phyloP scores from a whole-genome alignment of 2,888 invertebrate species.

The Tetranychus piercei region DNA sequence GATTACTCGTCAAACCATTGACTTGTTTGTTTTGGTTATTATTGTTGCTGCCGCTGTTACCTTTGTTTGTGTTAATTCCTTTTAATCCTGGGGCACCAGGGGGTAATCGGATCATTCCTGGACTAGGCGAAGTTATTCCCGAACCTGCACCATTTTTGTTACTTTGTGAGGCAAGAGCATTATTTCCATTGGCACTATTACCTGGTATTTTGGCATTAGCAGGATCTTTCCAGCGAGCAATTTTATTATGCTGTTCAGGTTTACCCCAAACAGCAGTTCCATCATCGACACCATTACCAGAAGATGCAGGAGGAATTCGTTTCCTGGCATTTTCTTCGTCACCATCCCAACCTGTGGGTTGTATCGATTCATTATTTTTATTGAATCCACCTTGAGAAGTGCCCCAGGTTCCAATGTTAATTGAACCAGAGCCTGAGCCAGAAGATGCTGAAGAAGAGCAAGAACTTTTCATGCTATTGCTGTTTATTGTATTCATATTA shows the following conservation, averaged over 20 bases:
- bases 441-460: constrained; percentile 24
- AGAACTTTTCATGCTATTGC: constrained; percentile 20
- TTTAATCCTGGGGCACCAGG: constrained; percentile 20
- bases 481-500: constrained; percentile 2
- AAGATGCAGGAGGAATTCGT: background rate
- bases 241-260: constrained; percentile 34
- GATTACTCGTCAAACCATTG: background rate
- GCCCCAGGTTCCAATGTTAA: constrained; percentile 15
- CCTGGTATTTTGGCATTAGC: constrained; percentile 28
- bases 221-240: constrained; percentile 45
- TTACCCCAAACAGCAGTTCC: constrained; percentile 74
- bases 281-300: constrained; percentile 42
- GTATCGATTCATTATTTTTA: constrained; percentile 16
- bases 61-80: constrained; percentile 19
- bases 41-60: background rate
- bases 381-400: constrained; percentile 13
- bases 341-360: constrained; percentile 59
- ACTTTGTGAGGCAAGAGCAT: constrained; percentile 10
- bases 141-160: background rate
- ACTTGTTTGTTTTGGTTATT: background rate
- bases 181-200: constrained; percentile 30
- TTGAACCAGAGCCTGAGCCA: background rate
- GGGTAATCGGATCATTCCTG: constrained; percentile 27
- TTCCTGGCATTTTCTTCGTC: constrained; percentile 40
- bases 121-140: constrained; percentile 20